phyloP scores from a whole-genome alignment of 2,113 vertebrate species.

The Odontophorus gujanensis region DNA sequence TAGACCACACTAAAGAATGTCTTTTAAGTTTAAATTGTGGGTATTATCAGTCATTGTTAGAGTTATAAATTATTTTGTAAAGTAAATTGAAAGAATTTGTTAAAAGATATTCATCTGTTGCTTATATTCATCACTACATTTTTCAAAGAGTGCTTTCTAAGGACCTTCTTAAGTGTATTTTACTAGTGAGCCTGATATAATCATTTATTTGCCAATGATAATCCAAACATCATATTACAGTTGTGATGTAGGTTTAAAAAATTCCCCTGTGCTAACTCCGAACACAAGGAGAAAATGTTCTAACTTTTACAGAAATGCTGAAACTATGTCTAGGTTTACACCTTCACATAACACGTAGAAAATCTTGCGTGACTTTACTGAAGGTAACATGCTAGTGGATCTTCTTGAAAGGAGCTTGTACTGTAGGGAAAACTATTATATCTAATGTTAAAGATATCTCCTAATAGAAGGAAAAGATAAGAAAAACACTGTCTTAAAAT shows the following conservation, averaged over 20 bases:
- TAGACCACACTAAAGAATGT: neutral
- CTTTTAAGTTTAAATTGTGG: neutral
- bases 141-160: neutral
- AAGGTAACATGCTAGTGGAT: neutral
- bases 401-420: neutral
- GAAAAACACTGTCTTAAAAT: neutral
- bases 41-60: neutral
- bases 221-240: rapidly evolving
- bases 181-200: neutral
- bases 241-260: neutral
- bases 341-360: neutral
- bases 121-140: neutral
- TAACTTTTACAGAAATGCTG: neutral
- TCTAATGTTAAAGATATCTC: rapidly evolving
- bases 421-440: neutral
- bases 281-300: neutral
- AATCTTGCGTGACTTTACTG: neutral
- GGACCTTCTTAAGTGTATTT: neutral
- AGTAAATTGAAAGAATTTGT: neutral
- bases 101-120: neutral
- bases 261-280: neutral
- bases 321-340: neutral
- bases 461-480: neutral
- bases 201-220: neutral
- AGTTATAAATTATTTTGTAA: neutral